A percentile compares a stretch with the other conserved stretches of the same genome.
phyloP scores from a whole-genome alignment of 2,113 vertebrate genomes.

The Hemiprocne comata region DNA sequence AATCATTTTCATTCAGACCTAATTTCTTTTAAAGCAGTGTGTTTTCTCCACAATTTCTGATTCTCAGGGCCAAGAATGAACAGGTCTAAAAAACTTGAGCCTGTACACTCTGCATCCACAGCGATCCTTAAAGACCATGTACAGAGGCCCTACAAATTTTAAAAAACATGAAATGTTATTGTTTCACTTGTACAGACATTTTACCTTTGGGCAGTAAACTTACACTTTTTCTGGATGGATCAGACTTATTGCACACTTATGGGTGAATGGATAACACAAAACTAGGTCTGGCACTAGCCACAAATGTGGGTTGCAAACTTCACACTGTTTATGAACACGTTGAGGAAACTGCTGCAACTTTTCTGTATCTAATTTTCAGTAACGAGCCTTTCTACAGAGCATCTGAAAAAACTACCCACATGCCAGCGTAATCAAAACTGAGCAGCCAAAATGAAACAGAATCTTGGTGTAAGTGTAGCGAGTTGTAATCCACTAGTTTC shows the following conservation, averaged over 20 bases:
- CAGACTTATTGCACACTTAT: neutral
- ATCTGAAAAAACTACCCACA: neutral
- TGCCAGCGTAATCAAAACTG: neutral
- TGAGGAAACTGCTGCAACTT: neutral
- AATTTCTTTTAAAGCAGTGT: neutral
- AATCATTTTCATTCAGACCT: neutral
- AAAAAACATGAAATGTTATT: neutral
- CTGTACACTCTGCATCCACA: neutral
- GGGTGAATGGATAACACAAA: accelerated
- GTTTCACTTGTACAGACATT: neutral
- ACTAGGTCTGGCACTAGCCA: neutral
- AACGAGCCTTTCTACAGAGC: neutral
- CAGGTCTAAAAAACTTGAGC: neutral
- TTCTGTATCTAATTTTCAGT: neutral
- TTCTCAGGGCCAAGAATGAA: neutral
- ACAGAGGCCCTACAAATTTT: neutral
- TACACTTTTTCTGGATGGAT: neutral
- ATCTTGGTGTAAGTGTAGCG: accelerated
- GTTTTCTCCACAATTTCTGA: neutral
- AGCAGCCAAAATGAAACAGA: neutral
- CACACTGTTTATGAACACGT: neutral
- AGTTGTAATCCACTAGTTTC: neutral
- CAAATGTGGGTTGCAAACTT: neutral
- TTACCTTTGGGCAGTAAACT: neutral
- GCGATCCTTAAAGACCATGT: accelerated